phyloP scores from a whole-genome alignment of 2,888 invertebrate genomes.

The Allacma fusca region DNA sequence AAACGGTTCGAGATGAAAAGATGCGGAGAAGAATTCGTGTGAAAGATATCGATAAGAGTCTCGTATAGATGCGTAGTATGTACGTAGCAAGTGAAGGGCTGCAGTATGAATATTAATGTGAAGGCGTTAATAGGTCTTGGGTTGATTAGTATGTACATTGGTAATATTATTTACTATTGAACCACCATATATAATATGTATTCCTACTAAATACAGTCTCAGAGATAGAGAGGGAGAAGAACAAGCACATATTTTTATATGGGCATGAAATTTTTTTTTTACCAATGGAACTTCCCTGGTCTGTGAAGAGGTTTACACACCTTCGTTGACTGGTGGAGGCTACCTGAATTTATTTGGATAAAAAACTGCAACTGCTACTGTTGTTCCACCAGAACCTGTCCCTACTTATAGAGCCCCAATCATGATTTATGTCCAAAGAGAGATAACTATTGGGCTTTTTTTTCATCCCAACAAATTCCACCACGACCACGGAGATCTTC shows the following conservation, averaged over 20 bases:
- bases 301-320: no score
- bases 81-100: no score
- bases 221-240: background rate
- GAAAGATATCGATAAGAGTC: conserved; percentile 10
- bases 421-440: conserved; percentile 39
- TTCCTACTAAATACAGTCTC: background rate
- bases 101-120: conserved; percentile 45
- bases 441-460: conserved; percentile 25
- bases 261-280: no score
- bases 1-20: background rate
- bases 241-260: background rate
- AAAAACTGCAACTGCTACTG: conserved; percentile 36
- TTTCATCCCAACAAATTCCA: no score
- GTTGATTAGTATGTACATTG: conserved; percentile 38
- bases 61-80: background rate
- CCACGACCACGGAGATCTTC: no score
- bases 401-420: conserved; percentile 24
- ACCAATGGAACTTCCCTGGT: no score
- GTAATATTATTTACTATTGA: background rate
- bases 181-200: background rate
- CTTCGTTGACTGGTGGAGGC: background rate
- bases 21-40: background rate
- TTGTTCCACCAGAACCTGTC: conserved; percentile 29
- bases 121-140: conserved; percentile 48
- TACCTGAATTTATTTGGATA: conserved; percentile 43